phyloP scores from a whole-genome alignment of 2,113 vertebrate species.

The Lepisosteus oculatus region DNA sequence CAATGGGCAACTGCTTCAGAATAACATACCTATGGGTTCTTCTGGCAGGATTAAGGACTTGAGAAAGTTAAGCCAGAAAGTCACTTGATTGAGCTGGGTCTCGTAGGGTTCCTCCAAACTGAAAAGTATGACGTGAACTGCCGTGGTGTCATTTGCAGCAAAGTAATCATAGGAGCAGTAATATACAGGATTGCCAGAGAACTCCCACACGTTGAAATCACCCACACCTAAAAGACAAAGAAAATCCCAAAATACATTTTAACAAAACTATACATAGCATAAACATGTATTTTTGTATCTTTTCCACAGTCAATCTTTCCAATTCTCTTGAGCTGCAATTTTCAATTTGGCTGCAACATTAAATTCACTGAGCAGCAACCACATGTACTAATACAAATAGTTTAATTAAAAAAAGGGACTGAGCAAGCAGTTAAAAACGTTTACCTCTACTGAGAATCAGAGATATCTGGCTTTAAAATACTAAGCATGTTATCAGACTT shows the following conservation, averaged over 20 bases:
- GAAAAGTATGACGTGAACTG: conserved; percentile 87
- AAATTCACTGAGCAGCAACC: too few species aligned
- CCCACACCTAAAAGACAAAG: conserved; percentile 75
- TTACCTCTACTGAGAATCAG: too few species aligned
- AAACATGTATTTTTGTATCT: too few species aligned
- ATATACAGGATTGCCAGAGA: conserved; percentile 94
- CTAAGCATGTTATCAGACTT: too few species aligned
- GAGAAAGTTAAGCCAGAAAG: conserved; percentile 94
- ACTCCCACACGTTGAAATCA: conserved; percentile 96
- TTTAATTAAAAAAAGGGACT: too few species aligned
- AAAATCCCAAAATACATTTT: not conserved
- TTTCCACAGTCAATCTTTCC: too few species aligned
- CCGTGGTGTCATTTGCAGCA: conserved; percentile 84
- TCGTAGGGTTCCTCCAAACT: conserved; percentile 95
- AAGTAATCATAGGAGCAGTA: conserved; percentile 96
- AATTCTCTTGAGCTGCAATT: too few species aligned
- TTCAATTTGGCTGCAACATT: too few species aligned
- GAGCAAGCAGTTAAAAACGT: too few species aligned
- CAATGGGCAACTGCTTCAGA: not conserved
- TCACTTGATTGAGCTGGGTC: conserved; percentile 90
- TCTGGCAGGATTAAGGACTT: conserved; percentile 85
- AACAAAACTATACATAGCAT: too few species aligned
- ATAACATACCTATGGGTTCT: conserved; percentile 78
- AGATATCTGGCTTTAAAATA: too few species aligned
- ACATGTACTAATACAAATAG: too few species aligned